These are phyloP conservation scores for Conus canariensis DNA, from an alignment of 2,888 invertebrate species.

Conservation along the genomic window DNA sequence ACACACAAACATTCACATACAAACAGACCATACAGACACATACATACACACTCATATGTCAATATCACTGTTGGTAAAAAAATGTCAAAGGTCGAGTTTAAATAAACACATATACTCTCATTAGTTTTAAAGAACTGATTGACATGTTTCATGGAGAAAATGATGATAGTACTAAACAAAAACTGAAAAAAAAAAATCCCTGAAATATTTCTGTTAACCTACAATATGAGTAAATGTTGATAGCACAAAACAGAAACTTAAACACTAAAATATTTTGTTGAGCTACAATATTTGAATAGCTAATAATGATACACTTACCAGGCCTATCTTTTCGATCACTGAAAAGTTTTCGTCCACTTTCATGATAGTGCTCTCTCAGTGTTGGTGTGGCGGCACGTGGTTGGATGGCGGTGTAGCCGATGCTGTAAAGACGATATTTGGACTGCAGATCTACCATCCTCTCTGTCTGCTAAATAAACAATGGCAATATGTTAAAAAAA, in stretches of 20 bases:
- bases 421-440: conserved; percentile 66
- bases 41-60: background rate
- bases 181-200: no score
- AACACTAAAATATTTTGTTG: no score
- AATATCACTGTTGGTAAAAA: background rate
- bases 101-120: no score
- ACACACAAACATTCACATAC: background rate
- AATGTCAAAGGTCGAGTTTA: no score
- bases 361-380: conserved; percentile 63
- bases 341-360: conserved; percentile 51
- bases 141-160: no score
- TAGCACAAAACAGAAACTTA: no score
- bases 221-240: no score
- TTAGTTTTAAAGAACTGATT: no score
- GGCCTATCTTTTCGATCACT: conserved; percentile 46
- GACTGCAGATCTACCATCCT: conserved; percentile 71
- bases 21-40: background rate
- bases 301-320: conserved; percentile 53
- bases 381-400: conserved; percentile 57
- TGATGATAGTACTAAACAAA: no score
- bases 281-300: no score
- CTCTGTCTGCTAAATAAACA: background rate
- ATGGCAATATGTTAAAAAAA: background rate
- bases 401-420: conserved; percentile 62
- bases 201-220: no score